phyloP scores from a whole-genome alignment of 2,113 vertebrate species.

The Octodon degus region DNA sequence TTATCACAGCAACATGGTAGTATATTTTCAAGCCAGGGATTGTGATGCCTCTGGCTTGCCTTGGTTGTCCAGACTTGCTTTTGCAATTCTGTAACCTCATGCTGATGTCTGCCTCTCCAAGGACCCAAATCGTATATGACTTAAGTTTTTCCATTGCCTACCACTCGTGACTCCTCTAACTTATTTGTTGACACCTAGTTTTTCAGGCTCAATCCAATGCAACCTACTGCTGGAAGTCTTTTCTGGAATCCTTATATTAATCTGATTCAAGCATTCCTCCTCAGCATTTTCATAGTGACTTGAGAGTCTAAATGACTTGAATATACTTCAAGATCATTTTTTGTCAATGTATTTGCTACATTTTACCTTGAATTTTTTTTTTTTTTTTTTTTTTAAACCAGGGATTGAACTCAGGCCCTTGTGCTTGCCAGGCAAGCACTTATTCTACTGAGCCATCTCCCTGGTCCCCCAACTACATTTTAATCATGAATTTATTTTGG shows the following conservation, averaged over 20 bases:
- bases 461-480: neutral
- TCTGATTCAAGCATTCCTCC: neutral
- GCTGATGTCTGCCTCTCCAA: neutral
- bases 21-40: no score
- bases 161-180: neutral
- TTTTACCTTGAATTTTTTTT: no score
- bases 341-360: neutral
- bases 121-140: neutral
- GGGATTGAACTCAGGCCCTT: no score
- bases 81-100: neutral
- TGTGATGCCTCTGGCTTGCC: no score
- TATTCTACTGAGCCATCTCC: no score
- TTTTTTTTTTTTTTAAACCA: no score
- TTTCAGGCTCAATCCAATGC: neutral
- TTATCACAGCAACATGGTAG: no score
- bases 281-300: slow-evolving; percentile 44
- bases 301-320: neutral
- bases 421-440: no score
- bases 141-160: neutral
- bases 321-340: slow-evolving; percentile 13
- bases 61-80: no score
- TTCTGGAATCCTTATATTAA: neutral
- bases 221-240: neutral
- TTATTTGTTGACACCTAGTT: neutral
- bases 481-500: slow-evolving; percentile 2